These are phyloP conservation scores for Champsocephalus gunnari DNA, from an alignment of 2,797 vertebrate species.

Conservation along the genomic window DNA sequence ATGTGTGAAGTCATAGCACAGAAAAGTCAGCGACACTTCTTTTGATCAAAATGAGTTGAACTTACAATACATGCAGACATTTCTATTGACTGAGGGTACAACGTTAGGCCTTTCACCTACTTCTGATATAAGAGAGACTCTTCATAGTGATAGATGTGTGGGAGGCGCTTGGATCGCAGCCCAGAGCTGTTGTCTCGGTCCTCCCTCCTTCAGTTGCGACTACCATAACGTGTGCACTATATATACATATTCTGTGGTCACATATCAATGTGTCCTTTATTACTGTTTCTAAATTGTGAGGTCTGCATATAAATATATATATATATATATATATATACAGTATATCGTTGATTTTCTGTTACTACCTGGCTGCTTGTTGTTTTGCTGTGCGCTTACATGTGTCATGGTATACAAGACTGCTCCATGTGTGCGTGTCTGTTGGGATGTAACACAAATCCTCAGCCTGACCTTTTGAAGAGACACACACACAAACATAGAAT, in stretches of 20 bases:
- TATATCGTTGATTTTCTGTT: neutral
- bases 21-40: neutral
- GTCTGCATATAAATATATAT: neutral
- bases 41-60: conserved; percentile 21
- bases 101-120: conserved; percentile 1
- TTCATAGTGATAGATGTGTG: conserved; percentile 42
- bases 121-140: conserved; percentile 43
- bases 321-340: neutral
- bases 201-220: conserved; percentile 12
- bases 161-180: conserved; percentile 23
- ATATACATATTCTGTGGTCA: neutral
- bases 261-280: conserved; percentile 6
- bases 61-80: conserved; percentile 2
- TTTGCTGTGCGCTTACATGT: conserved; percentile 17
- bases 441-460: conserved; percentile 40
- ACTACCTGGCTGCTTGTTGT: conserved; percentile 10
- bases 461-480: conserved; percentile 67
- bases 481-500: neutral
- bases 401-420: conserved; percentile 25
- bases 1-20: conserved; percentile 2
- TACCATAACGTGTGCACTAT: conserved; percentile 5
- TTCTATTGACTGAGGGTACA: conserved; percentile 15
- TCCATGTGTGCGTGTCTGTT: conserved; percentile 44
- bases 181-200: conserved; percentile 37
- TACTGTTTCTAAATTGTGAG: conserved; percentile 8